Percentiles rank a stretch among this genome's conserved stretches.
Conservation (phyloP, 1,140 invertebrate genomes). For the Cherax destructor region DNA sequence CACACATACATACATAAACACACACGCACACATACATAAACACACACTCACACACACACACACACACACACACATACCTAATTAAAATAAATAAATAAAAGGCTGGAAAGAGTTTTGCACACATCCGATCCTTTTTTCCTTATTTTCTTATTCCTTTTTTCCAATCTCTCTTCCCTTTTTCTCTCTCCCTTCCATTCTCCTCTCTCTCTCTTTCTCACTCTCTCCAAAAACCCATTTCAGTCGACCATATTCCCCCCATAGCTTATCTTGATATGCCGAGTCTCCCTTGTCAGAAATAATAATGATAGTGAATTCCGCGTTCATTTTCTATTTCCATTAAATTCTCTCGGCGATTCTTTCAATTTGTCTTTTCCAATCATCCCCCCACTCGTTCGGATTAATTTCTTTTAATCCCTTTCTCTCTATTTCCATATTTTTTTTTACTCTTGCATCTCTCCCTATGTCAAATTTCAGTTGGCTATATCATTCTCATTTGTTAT, state of each 20-base stretch:
- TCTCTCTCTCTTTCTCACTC: slow-evolving; percentile 23
- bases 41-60: too few species aligned
- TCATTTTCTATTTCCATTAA: slow-evolving; percentile 10
- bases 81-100: too few species aligned
- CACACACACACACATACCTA: too few species aligned
- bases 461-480: neutral
- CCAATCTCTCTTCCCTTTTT: too few species aligned
- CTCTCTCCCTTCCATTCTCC: too few species aligned
- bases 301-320: slow-evolving; percentile 43
- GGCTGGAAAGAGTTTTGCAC: too few species aligned
- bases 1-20: too few species aligned
- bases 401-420: slow-evolving; percentile 3
- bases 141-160: too few species aligned
- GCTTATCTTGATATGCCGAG: slow-evolving; percentile 35
- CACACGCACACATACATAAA: too few species aligned
- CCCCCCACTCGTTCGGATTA: slow-evolving; percentile 12
- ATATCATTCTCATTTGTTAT: neutral
- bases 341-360: slow-evolving; percentile 7
- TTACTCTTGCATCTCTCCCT: neutral
- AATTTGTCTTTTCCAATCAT: slow-evolving; percentile 14
- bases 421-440: slow-evolving; percentile 5
- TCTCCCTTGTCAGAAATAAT: slow-evolving; percentile 51
- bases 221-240: neutral
- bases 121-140: too few species aligned
- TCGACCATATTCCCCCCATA: slow-evolving; percentile 21